These are phyloP conservation scores for Bufotes viridis DNA, from an alignment of 2,797 vertebrate genomes.

Conservation along the genomic window DNA sequence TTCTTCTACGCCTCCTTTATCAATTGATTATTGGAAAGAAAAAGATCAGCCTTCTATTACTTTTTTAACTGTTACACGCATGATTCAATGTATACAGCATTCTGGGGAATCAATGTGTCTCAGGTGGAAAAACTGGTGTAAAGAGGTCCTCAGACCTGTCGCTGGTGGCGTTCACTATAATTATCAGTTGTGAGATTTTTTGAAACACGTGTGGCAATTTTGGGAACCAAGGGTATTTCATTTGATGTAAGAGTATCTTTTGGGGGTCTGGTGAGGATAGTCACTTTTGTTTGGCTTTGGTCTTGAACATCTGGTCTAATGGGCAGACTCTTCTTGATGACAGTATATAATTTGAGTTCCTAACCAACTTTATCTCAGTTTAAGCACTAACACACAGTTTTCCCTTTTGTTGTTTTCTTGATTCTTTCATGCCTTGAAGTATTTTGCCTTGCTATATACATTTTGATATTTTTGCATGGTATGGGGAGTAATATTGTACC, in stretches of 20 bases:
- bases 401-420: background rate
- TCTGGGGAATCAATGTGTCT: background rate
- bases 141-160: background rate
- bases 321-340: background rate
- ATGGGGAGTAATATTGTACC: background rate
- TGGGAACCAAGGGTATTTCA: background rate
- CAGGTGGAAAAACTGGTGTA: background rate
- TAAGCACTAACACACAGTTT: background rate
- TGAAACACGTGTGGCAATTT: background rate
- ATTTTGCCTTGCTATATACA: background rate
- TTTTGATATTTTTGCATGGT: background rate
- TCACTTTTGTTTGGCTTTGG: background rate
- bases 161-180: too few species aligned
- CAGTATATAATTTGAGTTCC: background rate
- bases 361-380: background rate
- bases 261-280: background rate
- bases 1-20: background rate
- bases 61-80: background rate
- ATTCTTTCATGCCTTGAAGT: background rate
- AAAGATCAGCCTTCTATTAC: background rate
- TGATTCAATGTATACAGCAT: background rate
- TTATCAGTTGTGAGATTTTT: too few species aligned
- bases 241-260: background rate
- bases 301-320: background rate
- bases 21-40: background rate